phyloP scores from a whole-genome alignment of 2,888 invertebrate species.

The Drosophila pegasa region DNA sequence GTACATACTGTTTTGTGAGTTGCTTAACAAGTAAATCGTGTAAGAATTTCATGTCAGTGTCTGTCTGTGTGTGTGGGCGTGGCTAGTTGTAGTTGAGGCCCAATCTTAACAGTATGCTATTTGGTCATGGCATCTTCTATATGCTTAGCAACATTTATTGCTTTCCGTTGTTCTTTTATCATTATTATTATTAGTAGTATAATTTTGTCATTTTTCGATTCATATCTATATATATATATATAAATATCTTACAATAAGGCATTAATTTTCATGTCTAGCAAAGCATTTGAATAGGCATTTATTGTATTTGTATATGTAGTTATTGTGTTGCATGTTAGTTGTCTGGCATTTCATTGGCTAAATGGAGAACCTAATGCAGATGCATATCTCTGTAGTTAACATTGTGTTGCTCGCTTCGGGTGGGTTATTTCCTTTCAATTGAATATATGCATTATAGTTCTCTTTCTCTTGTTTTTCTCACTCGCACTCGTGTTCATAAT shows the following conservation, averaged over 20 bases:
- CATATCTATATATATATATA: no score
- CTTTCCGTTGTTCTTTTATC: slow-evolving; percentile 17
- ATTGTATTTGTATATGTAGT: no score
- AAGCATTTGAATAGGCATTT: neutral
- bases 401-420: slow-evolving; percentile 29
- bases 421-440: slow-evolving; percentile 25
- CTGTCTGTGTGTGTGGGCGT: neutral
- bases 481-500: neutral
- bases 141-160: slow-evolving; percentile 40
- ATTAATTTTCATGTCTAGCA: slow-evolving; percentile 7
- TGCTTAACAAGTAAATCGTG: slow-evolving; percentile 9
- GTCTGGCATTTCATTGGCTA: slow-evolving; percentile 28
- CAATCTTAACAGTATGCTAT: slow-evolving; percentile 6
- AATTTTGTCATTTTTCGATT: slow-evolving; percentile 1
- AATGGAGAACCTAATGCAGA: neutral
- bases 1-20: slow-evolving; percentile 43
- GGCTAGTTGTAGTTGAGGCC: slow-evolving; percentile 1
- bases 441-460: neutral
- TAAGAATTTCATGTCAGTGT: neutral
- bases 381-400: slow-evolving; percentile 15
- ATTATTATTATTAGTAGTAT: neutral
- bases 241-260: slow-evolving; percentile 55
- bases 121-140: slow-evolving; percentile 43
- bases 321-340: neutral
- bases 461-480: neutral